These are phyloP conservation scores for Drosophila dunni DNA, from an alignment of 1,140 invertebrate species.

Conservation along the genomic window DNA sequence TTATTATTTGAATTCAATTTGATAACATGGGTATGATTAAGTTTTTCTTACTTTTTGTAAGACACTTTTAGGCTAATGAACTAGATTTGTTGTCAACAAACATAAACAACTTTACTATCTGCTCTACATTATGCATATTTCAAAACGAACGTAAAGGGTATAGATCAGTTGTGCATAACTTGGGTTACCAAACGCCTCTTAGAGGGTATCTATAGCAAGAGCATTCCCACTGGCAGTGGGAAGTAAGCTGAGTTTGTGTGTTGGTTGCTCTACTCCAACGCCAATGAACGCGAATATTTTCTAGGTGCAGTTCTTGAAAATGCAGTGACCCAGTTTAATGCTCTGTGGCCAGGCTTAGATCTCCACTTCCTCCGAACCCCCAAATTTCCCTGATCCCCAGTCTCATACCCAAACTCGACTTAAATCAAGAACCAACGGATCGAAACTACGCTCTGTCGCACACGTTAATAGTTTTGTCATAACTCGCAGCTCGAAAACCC, in stretches of 20 bases:
- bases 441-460: slow-evolving; percentile 62
- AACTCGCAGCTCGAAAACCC: slow-evolving; percentile 21
- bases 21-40: too few relatives aligned
- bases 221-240: neutral
- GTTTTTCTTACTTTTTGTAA: too few relatives aligned
- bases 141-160: neutral
- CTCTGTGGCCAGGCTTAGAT: slow-evolving; percentile 1
- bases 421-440: slow-evolving; percentile 15
- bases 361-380: too few relatives aligned
- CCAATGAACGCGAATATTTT: slow-evolving; percentile 51
- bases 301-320: slow-evolving; percentile 77
- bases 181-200: neutral
- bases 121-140: neutral
- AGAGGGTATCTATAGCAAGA: neutral
- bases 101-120: neutral
- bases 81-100: neutral
- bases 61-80: neutral
- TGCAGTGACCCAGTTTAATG: slow-evolving; percentile 76
- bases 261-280: slow-evolving; percentile 27
- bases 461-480: slow-evolving; percentile 79
- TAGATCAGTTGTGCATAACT: neutral
- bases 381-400: neutral
- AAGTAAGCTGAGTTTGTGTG: neutral
- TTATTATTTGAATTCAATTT: too few relatives aligned
- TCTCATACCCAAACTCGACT: neutral